Conservation (phyloP, 2,113 vertebrate species). For the Mirounga angustirostris region DNA sequence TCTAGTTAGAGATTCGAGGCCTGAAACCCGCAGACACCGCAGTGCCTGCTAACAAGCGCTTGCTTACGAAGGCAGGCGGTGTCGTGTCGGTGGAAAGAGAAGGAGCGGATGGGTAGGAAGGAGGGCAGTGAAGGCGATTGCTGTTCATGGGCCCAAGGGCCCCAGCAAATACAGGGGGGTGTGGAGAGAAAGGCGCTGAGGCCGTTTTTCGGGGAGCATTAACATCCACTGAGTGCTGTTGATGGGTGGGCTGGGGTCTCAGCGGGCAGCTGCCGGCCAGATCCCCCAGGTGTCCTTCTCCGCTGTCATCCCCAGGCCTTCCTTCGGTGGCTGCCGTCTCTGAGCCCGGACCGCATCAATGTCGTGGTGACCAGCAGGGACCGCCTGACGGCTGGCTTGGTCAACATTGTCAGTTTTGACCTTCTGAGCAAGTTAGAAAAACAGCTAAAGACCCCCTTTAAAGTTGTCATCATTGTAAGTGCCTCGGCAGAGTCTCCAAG, state of each 20-base stretch:
- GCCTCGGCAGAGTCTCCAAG: neutral
- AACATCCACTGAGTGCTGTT: neutral
- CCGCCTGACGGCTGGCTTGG: constrained; percentile 88
- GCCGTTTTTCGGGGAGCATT: accelerated
- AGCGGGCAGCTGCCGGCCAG: neutral
- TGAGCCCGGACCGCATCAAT: constrained; percentile 91
- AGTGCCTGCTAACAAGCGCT: neutral
- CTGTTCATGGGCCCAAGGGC: neutral
- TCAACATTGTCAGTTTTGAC: constrained; percentile 98
- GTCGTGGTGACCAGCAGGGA: constrained; percentile 95
- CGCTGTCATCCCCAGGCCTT: constrained; percentile 90
- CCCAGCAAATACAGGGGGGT: accelerated
- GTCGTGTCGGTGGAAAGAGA: neutral
- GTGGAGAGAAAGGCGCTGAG: accelerated
- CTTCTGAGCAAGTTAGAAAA: constrained; percentile 96
- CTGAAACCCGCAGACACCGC: neutral
- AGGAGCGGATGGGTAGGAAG: accelerated
- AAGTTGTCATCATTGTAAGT: constrained; percentile 96
- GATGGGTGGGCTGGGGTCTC: neutral
- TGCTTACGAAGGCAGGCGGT: neutral
- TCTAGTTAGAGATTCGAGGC: neutral
- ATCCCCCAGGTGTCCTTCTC: neutral
- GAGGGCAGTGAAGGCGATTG: neutral
- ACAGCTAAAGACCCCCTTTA: constrained; percentile 90
- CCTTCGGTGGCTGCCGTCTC: constrained; percentile 94